phyloP scores from a whole-genome alignment of 2,113 vertebrate genomes.

The Anas platyrhynchos region DNA sequence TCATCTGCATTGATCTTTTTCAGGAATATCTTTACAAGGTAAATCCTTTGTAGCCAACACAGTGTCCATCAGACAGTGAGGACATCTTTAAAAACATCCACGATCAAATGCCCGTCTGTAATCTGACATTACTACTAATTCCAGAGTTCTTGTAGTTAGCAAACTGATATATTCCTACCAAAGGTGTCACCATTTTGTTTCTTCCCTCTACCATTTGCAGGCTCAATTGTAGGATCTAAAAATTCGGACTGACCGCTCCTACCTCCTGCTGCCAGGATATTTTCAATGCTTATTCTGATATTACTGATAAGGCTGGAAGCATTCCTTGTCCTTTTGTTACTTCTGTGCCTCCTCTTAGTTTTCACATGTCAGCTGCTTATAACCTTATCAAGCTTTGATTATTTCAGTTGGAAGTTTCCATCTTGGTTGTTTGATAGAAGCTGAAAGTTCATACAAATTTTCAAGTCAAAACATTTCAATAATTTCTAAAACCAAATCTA shows the following conservation, averaged over 20 bases:
- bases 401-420: background rate
- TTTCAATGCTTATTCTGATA: background rate
- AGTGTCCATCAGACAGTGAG: background rate
- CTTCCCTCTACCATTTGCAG: background rate
- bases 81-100: background rate
- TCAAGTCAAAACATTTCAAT: background rate
- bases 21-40: constrained; percentile 2
- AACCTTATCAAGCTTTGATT: constrained; percentile 2
- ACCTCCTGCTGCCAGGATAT: background rate
- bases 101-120: background rate
- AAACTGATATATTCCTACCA: background rate
- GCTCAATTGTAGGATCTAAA: background rate
- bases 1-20: background rate
- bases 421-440: background rate
- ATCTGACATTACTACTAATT: background rate
- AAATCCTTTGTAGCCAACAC: background rate
- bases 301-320: background rate
- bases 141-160: background rate
- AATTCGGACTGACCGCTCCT: background rate
- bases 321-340: background rate
- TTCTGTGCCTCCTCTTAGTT: background rate
- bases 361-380: background rate
- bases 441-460: background rate
- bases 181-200: background rate
- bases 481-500: background rate